A percentile compares a stretch with the other conserved stretches of the same genome.
phyloP scores from a whole-genome alignment of 2,113 vertebrate genomes.

The Xenus cinereus region DNA sequence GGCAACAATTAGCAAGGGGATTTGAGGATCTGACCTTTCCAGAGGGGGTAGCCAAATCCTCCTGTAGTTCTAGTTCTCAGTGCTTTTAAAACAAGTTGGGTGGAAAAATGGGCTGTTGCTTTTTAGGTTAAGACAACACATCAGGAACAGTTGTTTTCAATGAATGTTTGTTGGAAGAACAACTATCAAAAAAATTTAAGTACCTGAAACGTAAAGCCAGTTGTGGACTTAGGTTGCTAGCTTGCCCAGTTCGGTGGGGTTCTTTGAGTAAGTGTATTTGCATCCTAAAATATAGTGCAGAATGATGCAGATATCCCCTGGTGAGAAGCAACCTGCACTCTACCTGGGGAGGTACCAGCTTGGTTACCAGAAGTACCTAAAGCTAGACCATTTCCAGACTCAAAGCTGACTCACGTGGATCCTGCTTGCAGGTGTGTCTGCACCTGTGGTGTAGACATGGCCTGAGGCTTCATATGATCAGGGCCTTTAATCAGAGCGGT shows the following conservation, averaged over 20 bases:
- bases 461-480: constrained; percentile 18
- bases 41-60: not conserved
- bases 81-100: not conserved
- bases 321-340: not conserved
- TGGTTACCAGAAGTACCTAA: not conserved
- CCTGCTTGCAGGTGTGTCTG: constrained; percentile 38
- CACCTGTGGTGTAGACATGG: constrained; percentile 52
- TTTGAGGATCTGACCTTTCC: not conserved
- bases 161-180: not conserved
- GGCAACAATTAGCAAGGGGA: not conserved
- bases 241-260: not conserved
- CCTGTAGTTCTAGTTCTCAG: not conserved
- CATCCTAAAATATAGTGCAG: not conserved
- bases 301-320: not conserved
- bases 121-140: not conserved
- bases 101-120: not conserved
- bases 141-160: not conserved
- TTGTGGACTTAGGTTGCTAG: not conserved
- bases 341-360: not conserved
- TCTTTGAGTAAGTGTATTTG: not conserved
- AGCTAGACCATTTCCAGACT: not conserved
- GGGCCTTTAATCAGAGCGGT: constrained; percentile 41
- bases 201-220: not conserved
- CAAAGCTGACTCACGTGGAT: not conserved
- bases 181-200: not conserved